Percentiles rank a stretch among this genome's conserved stretches.
Evolutionary conservation across 2,888 invertebrate species (phyloP).

Genomic region (Drosophila colorata): DNA sequence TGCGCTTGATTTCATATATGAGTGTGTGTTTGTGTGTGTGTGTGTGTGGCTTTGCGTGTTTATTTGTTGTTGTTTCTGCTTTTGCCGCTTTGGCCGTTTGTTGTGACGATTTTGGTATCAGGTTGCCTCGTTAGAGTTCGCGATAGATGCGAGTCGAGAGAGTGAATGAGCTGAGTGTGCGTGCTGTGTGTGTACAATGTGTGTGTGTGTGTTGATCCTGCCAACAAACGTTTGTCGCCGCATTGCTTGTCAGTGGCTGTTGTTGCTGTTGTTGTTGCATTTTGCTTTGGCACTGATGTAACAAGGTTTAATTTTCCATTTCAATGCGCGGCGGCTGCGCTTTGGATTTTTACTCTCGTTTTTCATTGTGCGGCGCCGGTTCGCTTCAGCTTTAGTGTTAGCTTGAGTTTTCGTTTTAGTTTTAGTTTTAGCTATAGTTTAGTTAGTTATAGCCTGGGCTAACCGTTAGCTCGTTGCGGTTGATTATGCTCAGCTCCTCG

Average conservation of each 20-base stretch:
- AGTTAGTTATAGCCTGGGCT: constrained; percentile 26
- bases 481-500: constrained; percentile 76
- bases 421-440: constrained; percentile 19
- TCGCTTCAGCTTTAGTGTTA: constrained; percentile 38
- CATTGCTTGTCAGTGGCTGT: constrained; percentile 57
- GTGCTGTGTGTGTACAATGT: constrained; percentile 20
- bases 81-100: constrained; percentile 52
- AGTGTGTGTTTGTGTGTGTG: constrained; percentile 16
- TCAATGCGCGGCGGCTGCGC: constrained; percentile 79
- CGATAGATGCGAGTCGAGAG: constrained; percentile 35
- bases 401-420: constrained; percentile 11
- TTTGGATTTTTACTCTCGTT: constrained; percentile 82
- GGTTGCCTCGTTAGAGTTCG: constrained; percentile 70
- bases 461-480: constrained; percentile 71
- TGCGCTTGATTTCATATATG: constrained; percentile 52
- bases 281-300: constrained; percentile 79
- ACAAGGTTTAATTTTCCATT: constrained; percentile 84
- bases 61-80: constrained; percentile 41
- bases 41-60: constrained; percentile 9
- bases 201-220: constrained; percentile 59
- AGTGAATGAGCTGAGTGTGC: constrained; percentile 42
- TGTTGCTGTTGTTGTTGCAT: constrained; percentile 52
- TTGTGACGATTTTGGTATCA: constrained; percentile 77
- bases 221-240: constrained; percentile 61
- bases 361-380: constrained; percentile 68